Base-by-base conservation (phyloP, 1,140 invertebrate genomes). In the Halictus rubicundus region DNA sequence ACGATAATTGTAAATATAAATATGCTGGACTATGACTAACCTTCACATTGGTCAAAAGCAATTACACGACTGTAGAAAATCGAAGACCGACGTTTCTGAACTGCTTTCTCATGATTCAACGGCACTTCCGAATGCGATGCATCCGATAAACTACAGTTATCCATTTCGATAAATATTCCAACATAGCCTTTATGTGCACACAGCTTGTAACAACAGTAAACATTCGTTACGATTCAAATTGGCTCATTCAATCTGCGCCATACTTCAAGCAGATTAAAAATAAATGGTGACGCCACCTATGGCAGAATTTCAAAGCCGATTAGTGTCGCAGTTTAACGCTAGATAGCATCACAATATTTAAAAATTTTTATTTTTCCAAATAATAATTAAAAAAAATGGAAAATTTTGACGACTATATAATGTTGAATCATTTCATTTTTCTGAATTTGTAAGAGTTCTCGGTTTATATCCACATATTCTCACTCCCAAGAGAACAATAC, bases 11-110 rank as follows among this genome's bases (percentile, higher is more conserved):
- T 60, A 75, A 57, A 25, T 5, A 64, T n/a, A 52, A 6, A 68
- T 49, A 61, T 32, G 57, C 4, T 21, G 16, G 64, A 61, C 2
- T 49, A n/a, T 1, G 52, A 68, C 86, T 82, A 84, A 88, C 86
- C 83, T 87, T 78, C 39, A 63, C 57, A 2, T 12, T 57, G 46
- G 7, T 82, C 37, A 25, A 32, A 37, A 14, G 23, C 10, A 27
- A 75, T 60, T 0, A 69, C 65, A 46, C 82, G 81, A 32, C 81
- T 69, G 16, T 86, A 81, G 25, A 90, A 91, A 72, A 90, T 46
- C 10, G 77, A 85, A 8, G 89, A 90, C 54, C 89, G 81, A 0
- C 89, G 84, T 84, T 90, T 90, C 9, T 73, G 16, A n/a, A 72
- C 2, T 25, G 23, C 27, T 16, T 63, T 85, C 4, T 70, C 61